Percentiles rank a stretch among this genome's conserved stretches.
These are phyloP conservation scores for Strix aluco DNA, from an alignment of 2,113 vertebrate species.

Conservation along the genomic window DNA sequence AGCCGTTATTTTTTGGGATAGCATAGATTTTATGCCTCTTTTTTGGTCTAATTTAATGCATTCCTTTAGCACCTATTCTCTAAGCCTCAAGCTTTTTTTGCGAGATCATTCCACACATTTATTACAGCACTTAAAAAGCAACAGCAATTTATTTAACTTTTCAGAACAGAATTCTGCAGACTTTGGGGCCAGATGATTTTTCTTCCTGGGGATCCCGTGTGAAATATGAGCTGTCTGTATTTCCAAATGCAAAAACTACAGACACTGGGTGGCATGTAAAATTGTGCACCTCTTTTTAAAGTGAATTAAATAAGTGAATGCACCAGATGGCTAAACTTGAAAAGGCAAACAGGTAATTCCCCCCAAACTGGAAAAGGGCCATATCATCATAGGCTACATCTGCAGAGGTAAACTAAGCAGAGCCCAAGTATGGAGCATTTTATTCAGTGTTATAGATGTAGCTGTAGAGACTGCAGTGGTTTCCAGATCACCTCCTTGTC, in stretches of 20 bases:
- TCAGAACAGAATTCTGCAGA: not conserved
- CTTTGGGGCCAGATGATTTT: not conserved
- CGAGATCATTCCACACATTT: slow-evolving; percentile 20
- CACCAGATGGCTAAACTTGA: not conserved
- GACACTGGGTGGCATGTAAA: not conserved
- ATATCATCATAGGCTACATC: rapidly evolving
- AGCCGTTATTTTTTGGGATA: slow-evolving; percentile 9
- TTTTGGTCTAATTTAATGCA: slow-evolving; percentile 29
- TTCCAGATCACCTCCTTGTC: not conserved
- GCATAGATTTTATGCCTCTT: slow-evolving; percentile 30
- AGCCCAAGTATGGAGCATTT: not conserved
- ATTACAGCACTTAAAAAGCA: not conserved
- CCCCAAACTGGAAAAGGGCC: not conserved
- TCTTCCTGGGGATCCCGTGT: not conserved
- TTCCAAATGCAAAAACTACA: not conserved
- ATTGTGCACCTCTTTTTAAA: not conserved
- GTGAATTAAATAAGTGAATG: not conserved
- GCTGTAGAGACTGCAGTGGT: not conserved
- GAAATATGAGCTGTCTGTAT: not conserved
- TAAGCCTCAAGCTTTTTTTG: slow-evolving; percentile 20
- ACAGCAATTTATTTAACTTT: slow-evolving; percentile 31
- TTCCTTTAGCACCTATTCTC: slow-evolving; percentile 30
- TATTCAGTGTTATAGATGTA: not conserved
- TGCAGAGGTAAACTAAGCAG: not conserved
- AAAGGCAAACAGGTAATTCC: not conserved